A percentile compares a stretch with the other conserved stretches of the same genome.
Evolutionary conservation across 1,140 invertebrate genomes (phyloP).

Genomic region (Coboldia fuscipes): DNA sequence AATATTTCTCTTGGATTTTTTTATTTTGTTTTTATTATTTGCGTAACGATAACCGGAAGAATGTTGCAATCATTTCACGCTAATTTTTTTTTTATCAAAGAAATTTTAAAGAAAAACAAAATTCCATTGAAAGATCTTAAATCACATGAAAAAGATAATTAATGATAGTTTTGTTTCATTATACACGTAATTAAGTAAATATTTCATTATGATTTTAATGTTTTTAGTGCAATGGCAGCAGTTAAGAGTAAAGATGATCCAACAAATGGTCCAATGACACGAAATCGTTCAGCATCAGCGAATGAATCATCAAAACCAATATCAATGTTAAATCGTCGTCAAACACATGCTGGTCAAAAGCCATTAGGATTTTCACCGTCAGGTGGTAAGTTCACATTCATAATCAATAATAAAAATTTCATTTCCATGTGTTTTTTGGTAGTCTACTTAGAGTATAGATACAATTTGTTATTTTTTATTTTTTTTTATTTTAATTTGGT

Average conservation of each 20-base stretch:
- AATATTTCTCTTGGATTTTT: too few relatives aligned
- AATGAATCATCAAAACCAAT: constrained; percentile 51
- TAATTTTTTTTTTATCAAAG: too few relatives aligned
- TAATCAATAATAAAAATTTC: constrained; percentile 3
- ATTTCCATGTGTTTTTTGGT: constrained; percentile 4
- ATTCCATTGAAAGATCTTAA: too few relatives aligned
- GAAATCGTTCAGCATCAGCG: constrained; percentile 47
- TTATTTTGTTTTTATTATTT: too few relatives aligned
- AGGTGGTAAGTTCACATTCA: constrained; percentile 26
- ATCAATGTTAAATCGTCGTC: constrained; percentile 29
- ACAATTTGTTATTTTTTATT: neutral
- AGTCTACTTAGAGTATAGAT: constrained; percentile 5
- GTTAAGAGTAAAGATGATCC: constrained; percentile 28
- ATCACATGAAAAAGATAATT: too few relatives aligned
- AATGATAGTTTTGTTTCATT: too few relatives aligned
- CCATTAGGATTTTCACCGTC: constrained; percentile 30
- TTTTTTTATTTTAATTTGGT: too few relatives aligned
- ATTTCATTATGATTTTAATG: too few relatives aligned
- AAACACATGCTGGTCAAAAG: constrained; percentile 29
- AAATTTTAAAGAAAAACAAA: too few relatives aligned
- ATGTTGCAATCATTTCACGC: too few relatives aligned
- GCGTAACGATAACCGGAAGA: too few relatives aligned
- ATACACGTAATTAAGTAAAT: too few relatives aligned
- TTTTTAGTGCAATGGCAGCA: constrained; percentile 47
- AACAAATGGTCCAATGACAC: constrained; percentile 35